Evolutionary conservation across 2,888 invertebrate genomes (phyloP).

Genomic region (Nomada flava): DNA sequence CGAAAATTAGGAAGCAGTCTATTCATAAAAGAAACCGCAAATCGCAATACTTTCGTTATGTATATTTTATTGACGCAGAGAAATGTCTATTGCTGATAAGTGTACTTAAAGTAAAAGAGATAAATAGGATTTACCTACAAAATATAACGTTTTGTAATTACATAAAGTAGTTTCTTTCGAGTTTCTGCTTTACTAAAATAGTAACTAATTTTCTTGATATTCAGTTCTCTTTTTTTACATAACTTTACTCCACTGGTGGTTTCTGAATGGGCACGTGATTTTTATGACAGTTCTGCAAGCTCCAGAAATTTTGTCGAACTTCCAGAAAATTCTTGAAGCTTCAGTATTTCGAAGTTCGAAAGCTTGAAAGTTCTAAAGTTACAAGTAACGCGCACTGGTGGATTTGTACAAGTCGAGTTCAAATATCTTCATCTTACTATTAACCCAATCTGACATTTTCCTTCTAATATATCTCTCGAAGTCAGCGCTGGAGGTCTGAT

Average conservation of each 20-base stretch:
- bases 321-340: slow-evolving; percentile 4
- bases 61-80: not conserved
- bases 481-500: not conserved
- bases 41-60: not conserved
- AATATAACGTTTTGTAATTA: not conserved
- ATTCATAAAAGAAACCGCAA: not conserved
- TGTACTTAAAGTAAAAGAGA: not conserved
- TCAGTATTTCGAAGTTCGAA: not conserved
- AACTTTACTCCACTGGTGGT: not conserved
- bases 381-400: not conserved
- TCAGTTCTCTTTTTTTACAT: not conserved
- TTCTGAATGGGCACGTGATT: not conserved
- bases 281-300: not conserved
- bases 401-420: not conserved
- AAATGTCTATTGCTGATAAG: not conserved
- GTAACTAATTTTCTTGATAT: not conserved
- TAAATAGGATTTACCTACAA: not conserved
- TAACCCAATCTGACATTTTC: not conserved
- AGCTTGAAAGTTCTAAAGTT: not conserved
- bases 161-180: too few relatives aligned
- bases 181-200: not conserved
- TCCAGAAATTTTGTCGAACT: not conserved
- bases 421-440: not conserved
- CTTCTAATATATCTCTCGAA: not conserved
- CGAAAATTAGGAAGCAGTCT: slow-evolving; percentile 25